These are phyloP conservation scores for Cassiopea andromeda DNA, from an alignment of 30 jellyfish, hydroid and myxozoan genomes.

Conservation along the genomic window DNA sequence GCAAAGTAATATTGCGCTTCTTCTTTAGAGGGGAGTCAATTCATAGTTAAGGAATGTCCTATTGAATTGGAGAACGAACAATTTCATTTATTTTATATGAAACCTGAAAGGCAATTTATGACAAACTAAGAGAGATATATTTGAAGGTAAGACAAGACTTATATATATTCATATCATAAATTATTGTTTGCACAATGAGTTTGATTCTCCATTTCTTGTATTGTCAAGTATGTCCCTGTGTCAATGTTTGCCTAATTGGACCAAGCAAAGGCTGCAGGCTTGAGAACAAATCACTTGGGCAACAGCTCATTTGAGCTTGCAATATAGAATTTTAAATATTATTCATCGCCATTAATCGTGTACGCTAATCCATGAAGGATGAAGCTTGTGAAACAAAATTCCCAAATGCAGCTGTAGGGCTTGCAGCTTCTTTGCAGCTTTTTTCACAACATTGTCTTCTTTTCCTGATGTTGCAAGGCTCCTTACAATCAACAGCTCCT, in stretches of 20 bases:
- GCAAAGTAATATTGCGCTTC: neutral
- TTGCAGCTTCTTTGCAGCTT: neutral
- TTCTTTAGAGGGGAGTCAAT: constrained; percentile 23
- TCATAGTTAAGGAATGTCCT: constrained; percentile 18
- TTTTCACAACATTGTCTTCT: neutral
- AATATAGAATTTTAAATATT: neutral
- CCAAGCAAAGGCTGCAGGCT: neutral
- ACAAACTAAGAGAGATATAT: constrained; percentile 5
- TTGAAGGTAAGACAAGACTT: constrained; percentile 12
- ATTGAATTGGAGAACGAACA: constrained; percentile 46
- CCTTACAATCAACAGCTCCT: constrained; percentile 3
- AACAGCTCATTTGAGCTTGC: constrained; percentile 19
- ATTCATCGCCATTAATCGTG: constrained; percentile 3
- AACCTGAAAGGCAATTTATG: constrained; percentile 33
- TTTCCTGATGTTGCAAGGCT: neutral
- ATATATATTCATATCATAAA: neutral
- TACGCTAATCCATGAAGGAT: constrained; percentile 12
- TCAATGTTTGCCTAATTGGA: neutral
- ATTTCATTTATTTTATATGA: constrained; percentile 9
- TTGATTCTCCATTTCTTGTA: neutral
- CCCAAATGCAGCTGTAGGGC: constrained; percentile 2
- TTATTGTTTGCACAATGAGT: neutral
- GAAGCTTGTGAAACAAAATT: constrained; percentile 9
- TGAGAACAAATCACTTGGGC: neutral
- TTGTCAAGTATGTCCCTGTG: constrained; percentile 16